Base-by-base conservation (phyloP, 2,888 invertebrate species). In the Tetrapedia diversipes region DNA sequence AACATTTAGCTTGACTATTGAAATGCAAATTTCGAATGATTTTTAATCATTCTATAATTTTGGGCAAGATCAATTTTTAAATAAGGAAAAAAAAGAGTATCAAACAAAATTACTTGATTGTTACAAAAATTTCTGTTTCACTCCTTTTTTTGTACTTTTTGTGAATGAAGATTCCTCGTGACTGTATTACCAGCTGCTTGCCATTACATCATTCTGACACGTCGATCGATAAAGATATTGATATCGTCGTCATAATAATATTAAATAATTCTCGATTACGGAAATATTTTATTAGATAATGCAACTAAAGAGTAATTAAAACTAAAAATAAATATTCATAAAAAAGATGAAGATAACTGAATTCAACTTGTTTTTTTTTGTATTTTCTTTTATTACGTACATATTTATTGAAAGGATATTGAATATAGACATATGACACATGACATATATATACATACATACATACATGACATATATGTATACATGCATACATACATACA, bases 151-250 rank as follows among this genome's bases (percentile, higher is more conserved):
- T 56, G 41, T 6, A 22, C 11, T 49, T n/a, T 19, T 60, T 7
- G 22, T 60, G 19, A 32, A 54, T 47, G 39, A 53, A 53, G 32
- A 53, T 66, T 73, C 39, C 45, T 43, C 10, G 19, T 19, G 24
- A 22, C 6, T 24, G 22, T 54, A 75, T 73, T 16, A n/a, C 39
- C 27, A 2, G 29, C 2, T 51, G 2, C 45, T 7, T 43, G 11
- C 24, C 6, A 16, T 75, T 75, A 74, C 66, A 66, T 75, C 59
- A 75, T 45, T 53, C 10, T 16, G 19, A 1, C 39, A n/a, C n/a
- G 53, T 22, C 34, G 39, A 74, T 60, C 57, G 47, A 49, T 53
- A 77, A 45, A 59, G 32, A 16, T 59, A 66, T 73, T 73, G 54
- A 59, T 75, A 72, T 72, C 16, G 19, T 65, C 32, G 57, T 14